Percentiles rank a stretch among this genome's conserved stretches.
Evolutionary conservation across 2,888 invertebrate genomes (phyloP).

Genomic region (Octonoba sinensis): DNA sequence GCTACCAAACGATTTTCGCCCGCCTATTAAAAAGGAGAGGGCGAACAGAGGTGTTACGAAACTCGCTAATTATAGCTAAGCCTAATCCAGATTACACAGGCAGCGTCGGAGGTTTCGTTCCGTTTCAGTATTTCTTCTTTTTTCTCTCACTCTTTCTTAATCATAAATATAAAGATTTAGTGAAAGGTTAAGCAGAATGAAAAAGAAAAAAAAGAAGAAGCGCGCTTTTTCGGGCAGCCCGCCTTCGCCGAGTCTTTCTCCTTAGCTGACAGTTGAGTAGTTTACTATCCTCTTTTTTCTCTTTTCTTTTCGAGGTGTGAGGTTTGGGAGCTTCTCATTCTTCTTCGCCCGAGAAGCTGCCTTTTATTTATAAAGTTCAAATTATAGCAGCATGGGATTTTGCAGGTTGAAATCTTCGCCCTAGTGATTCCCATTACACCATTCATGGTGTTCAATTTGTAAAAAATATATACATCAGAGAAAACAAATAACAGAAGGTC

Average conservation of each 20-base stretch:
- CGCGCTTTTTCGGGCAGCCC: slow-evolving; percentile 13
- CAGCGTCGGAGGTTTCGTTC: background rate
- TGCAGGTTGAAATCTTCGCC: too few relatives aligned
- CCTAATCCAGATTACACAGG: slow-evolving; percentile 50
- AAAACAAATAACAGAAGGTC: too few relatives aligned
- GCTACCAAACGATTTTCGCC: slow-evolving; percentile 30
- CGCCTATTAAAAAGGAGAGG: slow-evolving; percentile 40
- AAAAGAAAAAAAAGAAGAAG: slow-evolving; percentile 15
- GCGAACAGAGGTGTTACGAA: slow-evolving; percentile 22
- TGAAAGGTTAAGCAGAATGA: slow-evolving; percentile 28
- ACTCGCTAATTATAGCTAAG: slow-evolving; percentile 51
- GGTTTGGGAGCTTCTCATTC: background rate
- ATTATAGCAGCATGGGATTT: too few relatives aligned
- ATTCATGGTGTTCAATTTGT: too few relatives aligned
- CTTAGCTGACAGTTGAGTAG: slow-evolving; percentile 41
- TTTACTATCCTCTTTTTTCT: slow-evolving; percentile 28
- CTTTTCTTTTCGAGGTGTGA: slow-evolving; percentile 34
- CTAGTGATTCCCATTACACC: too few relatives aligned
- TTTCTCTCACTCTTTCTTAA: slow-evolving; percentile 40
- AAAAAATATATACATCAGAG: too few relatives aligned
- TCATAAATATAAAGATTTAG: slow-evolving; percentile 51
- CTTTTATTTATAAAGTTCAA: too few relatives aligned
- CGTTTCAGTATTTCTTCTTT: background rate
- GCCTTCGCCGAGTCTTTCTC: slow-evolving; percentile 26
- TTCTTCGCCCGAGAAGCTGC: too few relatives aligned